Percentiles rank a stretch among this genome's conserved stretches.
phyloP scores from a whole-genome alignment of 1,140 invertebrate genomes.

The Psilanteris sp. region DNA sequence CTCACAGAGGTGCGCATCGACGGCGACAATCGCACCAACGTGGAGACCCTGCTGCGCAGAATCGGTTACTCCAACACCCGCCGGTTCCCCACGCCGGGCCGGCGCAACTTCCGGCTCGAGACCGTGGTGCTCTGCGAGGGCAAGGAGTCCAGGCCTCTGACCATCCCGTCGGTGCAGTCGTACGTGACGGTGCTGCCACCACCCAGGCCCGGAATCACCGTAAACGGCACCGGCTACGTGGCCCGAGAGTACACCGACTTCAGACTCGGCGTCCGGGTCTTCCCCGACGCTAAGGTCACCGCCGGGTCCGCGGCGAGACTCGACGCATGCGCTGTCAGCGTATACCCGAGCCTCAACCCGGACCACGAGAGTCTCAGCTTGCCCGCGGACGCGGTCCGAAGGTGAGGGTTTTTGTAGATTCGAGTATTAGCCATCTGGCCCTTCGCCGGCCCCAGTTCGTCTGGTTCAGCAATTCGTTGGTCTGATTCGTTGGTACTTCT shows the following conservation, averaged over 20 bases:
- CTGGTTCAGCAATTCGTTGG: too few relatives aligned
- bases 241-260: slow-evolving; percentile 93
- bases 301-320: slow-evolving; percentile 83
- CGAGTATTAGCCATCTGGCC: too few relatives aligned
- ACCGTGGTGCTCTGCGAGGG: slow-evolving; percentile 86
- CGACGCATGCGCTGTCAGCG: slow-evolving; percentile 94
- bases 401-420: too few relatives aligned
- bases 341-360: slow-evolving; percentile 95
- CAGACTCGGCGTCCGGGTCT: slow-evolving; percentile 89
- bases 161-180: slow-evolving; percentile 86
- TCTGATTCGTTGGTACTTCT: too few relatives aligned
- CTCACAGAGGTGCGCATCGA: slow-evolving; percentile 94
- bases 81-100: slow-evolving; percentile 94
- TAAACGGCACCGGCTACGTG: slow-evolving; percentile 90
- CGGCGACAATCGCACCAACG: slow-evolving; percentile 92
- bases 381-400: slow-evolving; percentile 87
- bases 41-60: slow-evolving; percentile 91
- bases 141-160: slow-evolving; percentile 69
- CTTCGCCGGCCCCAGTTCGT: too few relatives aligned
- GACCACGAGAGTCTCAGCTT: slow-evolving; percentile 93
- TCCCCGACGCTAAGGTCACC: slow-evolving; percentile 88
- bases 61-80: slow-evolving; percentile 95
- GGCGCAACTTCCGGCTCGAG: slow-evolving; percentile 91
- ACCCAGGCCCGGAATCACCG: slow-evolving; percentile 89
- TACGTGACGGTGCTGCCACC: slow-evolving; percentile 93